Evolutionary conservation across 1,140 invertebrate genomes (phyloP).

Genomic region (Stratiolaelaps scimitus): DNA sequence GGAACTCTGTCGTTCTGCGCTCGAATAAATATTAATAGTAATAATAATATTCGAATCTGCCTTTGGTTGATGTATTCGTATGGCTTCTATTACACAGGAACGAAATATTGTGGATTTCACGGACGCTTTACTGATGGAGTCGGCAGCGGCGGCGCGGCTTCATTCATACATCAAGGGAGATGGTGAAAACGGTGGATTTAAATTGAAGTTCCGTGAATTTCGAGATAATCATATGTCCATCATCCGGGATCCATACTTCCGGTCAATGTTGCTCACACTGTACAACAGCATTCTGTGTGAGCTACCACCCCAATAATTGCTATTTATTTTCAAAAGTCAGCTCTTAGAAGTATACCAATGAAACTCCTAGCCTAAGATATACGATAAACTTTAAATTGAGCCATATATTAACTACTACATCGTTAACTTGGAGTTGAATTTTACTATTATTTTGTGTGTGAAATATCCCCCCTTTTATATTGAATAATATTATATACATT

Average conservation of each 20-base stretch:
- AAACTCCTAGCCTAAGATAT: slow-evolving; percentile 15
- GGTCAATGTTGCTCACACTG: background rate
- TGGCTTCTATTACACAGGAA: background rate
- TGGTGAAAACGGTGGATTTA: background rate
- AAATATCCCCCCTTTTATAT: too few species aligned
- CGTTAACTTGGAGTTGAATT: too few species aligned
- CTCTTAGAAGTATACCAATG: background rate
- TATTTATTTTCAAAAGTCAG: background rate
- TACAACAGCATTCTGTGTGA: slow-evolving; percentile 13
- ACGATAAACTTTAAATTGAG: too few species aligned
- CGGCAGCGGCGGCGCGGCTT: background rate
- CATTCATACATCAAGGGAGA: background rate
- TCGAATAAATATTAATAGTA: too few species aligned
- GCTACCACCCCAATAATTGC: background rate
- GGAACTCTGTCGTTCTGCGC: too few species aligned
- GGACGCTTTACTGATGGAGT: slow-evolving; percentile 1
- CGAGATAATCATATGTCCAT: slow-evolving; percentile 11
- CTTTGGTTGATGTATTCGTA: too few species aligned
- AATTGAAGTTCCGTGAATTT: background rate
- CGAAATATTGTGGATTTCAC: slow-evolving; percentile 13
- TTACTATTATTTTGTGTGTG: too few species aligned
- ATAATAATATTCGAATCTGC: too few species aligned
- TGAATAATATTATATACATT: too few species aligned
- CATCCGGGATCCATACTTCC: slow-evolving; percentile 5
- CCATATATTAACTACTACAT: too few species aligned